A percentile compares a stretch with the other conserved stretches of the same genome.
Evolutionary conservation across 2,113 vertebrate genomes (phyloP).

Genomic region (Nycticorax nycticorax): DNA sequence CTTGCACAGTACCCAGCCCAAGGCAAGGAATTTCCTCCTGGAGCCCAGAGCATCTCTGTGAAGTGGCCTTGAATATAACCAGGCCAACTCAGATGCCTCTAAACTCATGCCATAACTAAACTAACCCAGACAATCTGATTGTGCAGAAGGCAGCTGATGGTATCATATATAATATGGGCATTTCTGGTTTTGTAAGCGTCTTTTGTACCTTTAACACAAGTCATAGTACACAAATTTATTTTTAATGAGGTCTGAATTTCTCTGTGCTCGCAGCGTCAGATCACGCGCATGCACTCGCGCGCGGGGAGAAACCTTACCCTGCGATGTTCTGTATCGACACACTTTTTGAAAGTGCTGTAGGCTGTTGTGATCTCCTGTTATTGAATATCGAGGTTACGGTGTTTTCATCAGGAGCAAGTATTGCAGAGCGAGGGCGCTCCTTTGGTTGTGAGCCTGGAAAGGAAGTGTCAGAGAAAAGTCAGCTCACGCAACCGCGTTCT

Average conservation of each 20-base stretch:
- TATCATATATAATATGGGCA: neutral
- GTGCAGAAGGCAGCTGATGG: neutral
- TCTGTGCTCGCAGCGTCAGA: rapidly evolving
- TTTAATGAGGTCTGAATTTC: neutral
- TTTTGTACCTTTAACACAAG: neutral
- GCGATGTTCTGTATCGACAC: constrained; percentile 98
- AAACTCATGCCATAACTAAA: neutral
- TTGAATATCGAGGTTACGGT: constrained; percentile 52
- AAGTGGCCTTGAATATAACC: neutral
- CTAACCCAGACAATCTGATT: neutral
- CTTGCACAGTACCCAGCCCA: neutral
- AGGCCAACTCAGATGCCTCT: neutral
- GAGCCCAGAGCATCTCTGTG: neutral
- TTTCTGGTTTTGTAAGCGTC: neutral
- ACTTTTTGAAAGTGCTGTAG: constrained; percentile 88
- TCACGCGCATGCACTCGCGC: rapidly evolving
- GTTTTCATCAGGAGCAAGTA: constrained; percentile 86
- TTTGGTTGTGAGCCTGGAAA: constrained; percentile 81
- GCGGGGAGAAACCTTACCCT: constrained; percentile 78
- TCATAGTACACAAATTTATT: neutral
- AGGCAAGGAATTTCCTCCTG: neutral
- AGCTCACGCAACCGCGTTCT: rapidly evolving
- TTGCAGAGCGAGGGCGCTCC: constrained; percentile 92
- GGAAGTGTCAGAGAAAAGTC: neutral
- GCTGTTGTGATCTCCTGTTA: constrained; percentile 81